A percentile compares a stretch with the other conserved stretches of the same genome.
Evolutionary conservation across 2,888 invertebrate species (phyloP).

Genomic region (Drosophila vallismaia): DNA sequence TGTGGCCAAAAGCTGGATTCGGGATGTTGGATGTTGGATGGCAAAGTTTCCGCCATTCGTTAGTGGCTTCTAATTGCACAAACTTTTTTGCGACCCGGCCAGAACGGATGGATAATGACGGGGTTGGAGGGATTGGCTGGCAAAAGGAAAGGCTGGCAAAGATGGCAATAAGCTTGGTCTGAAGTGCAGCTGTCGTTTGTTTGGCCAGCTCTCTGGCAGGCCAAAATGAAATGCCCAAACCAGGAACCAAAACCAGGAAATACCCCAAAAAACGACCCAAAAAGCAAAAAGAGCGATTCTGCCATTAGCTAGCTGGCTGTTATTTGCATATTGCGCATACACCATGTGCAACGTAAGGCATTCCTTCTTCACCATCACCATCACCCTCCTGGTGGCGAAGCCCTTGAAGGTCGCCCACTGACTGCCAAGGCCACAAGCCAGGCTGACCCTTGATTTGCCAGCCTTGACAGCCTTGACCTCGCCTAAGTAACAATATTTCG

Average conservation of each 20-base stretch:
- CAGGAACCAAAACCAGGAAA: too few species aligned
- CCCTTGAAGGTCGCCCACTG: conserved; percentile 10
- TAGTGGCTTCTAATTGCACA: conserved; percentile 53
- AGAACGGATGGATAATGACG: neutral
- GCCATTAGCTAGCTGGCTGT: conserved; percentile 52
- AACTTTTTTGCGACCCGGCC: conserved; percentile 41
- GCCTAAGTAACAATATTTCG: neutral
- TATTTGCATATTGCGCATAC: conserved; percentile 76
- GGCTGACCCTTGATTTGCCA: conserved; percentile 6
- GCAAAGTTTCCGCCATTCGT: conserved; percentile 23
- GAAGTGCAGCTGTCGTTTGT: conserved; percentile 39
- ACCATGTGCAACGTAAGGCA: conserved; percentile 28
- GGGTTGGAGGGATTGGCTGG: neutral
- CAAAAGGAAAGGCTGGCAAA: neutral
- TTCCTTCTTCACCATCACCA: neutral
- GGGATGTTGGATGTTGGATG: conserved; percentile 23
- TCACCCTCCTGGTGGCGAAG: neutral
- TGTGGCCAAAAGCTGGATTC: conserved; percentile 33
- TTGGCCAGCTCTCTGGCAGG: conserved; percentile 52
- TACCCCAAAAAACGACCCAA: neutral
- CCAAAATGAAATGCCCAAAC: conserved; percentile 43
- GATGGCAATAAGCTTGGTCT: conserved; percentile 2
- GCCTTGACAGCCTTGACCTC: conserved; percentile 58
- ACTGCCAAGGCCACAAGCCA: conserved; percentile 18
- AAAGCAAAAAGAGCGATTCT: conserved; percentile 9